Base-by-base conservation (phyloP, 1,140 invertebrate species). In the Plectrocnemia conspersa region DNA sequence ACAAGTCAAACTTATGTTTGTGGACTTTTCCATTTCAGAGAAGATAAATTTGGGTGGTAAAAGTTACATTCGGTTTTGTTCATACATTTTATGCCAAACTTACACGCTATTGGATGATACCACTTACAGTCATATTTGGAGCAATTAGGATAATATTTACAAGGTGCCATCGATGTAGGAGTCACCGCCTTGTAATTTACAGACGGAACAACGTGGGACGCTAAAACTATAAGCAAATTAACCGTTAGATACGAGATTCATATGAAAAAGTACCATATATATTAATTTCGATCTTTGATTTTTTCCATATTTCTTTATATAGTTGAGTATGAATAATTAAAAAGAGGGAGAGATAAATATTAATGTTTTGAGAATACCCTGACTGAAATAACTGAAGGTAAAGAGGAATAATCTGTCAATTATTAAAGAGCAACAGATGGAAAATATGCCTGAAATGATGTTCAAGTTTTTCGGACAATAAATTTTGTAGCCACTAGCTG, bases 201-300 rank as follows among this genome's bases (percentile, higher is more conserved):
- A 15, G 73, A 75, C 21, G 78, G 76, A 40, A 81, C 76, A 21
- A 79, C 75, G 64, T 78, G 73, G 68, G 82, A 80, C 82, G 94
- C 69, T 80, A 65, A 11, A 60, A 66, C 42, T 27, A 58, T 56
- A 52, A 58, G 49, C 38, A 59, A 29, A 35, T 49, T 16, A 11
- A 50, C 21, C 35, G 33, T 48, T 3, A 13, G 22, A 40, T 40
- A 40, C n/a, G 6, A 9, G 15, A 7, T 6, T 13, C 7, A 6
- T 13, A 15, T 18, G 7, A 40, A 18, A 9, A 40, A 40, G 15
- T 18, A 40, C 15, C 15, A 9, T 7, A 44, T 23, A 44, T n/a
- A 16, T 38, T 38, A 11, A 16, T 38, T 9, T 7, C n/a, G 13
- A 29, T 29, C 27, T 9, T 29, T 9, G n/a, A n/a, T n/a, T n/a